Evolutionary conservation across 2,113 vertebrate species (phyloP), one percentile per base, ranked within the genome.

Genomic region (Orycteropus afer): DNA sequence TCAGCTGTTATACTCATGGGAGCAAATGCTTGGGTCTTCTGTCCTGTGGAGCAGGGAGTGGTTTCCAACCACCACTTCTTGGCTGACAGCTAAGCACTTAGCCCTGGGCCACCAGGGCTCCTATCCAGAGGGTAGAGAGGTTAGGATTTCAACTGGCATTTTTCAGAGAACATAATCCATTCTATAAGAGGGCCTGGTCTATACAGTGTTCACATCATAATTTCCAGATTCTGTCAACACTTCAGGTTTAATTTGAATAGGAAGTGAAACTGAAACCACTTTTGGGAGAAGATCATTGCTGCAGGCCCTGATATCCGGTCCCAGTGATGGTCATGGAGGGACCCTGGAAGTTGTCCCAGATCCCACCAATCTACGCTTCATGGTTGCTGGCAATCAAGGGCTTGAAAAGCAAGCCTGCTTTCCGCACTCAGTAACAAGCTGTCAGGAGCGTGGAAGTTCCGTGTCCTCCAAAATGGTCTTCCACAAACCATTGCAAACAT

Each of bases 381-480:
- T 0, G 2, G 42, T n/a, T 20, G 74, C 7, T 0, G 13, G 22
- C 4, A 32, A 49, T 25, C 11, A 12, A 6, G 13, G 17, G 14
- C 45, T 13, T 15, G 40, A 47, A 81, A 4, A 15, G 23, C 1
- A 7, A 7, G 0, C 5, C 9, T 2, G 0, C 13, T n/a, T 49
- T 47, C 40, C 8, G 5, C 7, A 7, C 12, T 4, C 2, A 0
- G 9, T 9, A n/a, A 34, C 7, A 0, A 0, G 1, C 7, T 0
- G 0, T 8, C 45, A 69, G 55, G 4, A 42, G 7, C n/a, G 3
- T 17, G 69, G 74, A 2, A 40, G n/a, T 73, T 95, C 96, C 74
- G 37, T 17, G 40, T 40, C 6, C 59, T 20, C 93, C 0, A 0
- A 59, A 18, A 32, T 29, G 17, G 2, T 37, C 59, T 25, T 61